Evolutionary conservation across 2,888 invertebrate species (phyloP).

Genomic region (Hyalella azteca): DNA sequence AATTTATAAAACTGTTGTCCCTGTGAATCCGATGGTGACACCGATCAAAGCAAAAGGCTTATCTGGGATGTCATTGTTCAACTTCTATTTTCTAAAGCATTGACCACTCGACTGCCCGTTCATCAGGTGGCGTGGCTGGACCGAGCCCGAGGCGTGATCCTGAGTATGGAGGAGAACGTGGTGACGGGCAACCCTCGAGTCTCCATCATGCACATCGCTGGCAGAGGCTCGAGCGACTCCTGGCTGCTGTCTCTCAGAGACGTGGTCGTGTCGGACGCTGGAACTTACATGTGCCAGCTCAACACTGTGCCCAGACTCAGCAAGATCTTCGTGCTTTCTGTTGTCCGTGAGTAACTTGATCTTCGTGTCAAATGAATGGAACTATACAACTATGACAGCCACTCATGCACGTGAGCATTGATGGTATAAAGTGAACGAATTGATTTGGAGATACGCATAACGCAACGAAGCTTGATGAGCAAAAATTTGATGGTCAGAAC

Average conservation of each 20-base stretch:
- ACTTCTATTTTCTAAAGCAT: too few relatives aligned
- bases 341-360: constrained; percentile 3
- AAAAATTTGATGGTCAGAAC: too few relatives aligned
- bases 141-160: constrained; percentile 14
- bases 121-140: constrained; percentile 29
- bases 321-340: constrained; percentile 20
- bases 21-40: too few relatives aligned
- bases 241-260: constrained; percentile 3
- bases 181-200: constrained; percentile 31
- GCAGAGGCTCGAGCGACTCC: background rate
- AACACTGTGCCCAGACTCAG: constrained; percentile 13
- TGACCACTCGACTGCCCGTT: too few relatives aligned
- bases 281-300: constrained; percentile 31
- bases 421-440: background rate
- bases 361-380: background rate
- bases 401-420: background rate
- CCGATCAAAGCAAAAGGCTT: too few relatives aligned
- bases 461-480: too few relatives aligned
- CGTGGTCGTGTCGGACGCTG: constrained; percentile 17
- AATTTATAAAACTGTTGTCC: too few relatives aligned
- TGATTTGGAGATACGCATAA: too few relatives aligned
- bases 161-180: constrained; percentile 23
- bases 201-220: background rate
- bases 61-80: too few relatives aligned
- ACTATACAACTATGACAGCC: background rate